Evolutionary conservation across 2,888 invertebrate genomes (phyloP).

Genomic region (Anorthoa munda): DNA sequence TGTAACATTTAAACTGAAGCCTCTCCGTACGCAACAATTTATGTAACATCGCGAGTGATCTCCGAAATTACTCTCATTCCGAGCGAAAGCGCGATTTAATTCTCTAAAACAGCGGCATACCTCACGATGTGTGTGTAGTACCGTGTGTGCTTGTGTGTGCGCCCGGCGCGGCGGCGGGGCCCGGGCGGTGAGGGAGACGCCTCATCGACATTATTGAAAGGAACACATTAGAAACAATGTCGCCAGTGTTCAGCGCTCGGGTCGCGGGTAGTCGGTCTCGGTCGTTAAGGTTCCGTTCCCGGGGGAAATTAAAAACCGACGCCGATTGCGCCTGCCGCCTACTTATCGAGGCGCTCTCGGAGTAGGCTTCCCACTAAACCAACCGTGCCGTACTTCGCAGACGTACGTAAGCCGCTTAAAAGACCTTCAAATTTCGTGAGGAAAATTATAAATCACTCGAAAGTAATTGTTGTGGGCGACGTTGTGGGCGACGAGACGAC

Average conservation of each 20-base stretch:
- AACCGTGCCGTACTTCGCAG: conserved; percentile 1
- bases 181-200: conserved; percentile 6
- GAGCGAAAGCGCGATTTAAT: conserved; percentile 47
- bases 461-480: conserved; percentile 40
- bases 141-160: not conserved
- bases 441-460: conserved; percentile 55
- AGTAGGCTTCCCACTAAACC: conserved; percentile 46
- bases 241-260: conserved; percentile 59
- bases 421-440: conserved; percentile 60
- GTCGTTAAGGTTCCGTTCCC: conserved; percentile 69
- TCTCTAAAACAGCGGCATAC: conserved; percentile 42
- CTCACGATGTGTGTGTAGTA: conserved; percentile 3
- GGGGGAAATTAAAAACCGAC: conserved; percentile 74
- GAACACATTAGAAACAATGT: conserved; percentile 71
- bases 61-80: conserved; percentile 53
- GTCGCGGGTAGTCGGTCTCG: conserved; percentile 52
- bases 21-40: conserved; percentile 46
- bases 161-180: not conserved
- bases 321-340: conserved; percentile 65
- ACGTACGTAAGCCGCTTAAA: conserved; percentile 67
- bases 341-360: conserved; percentile 68
- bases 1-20: conserved; percentile 39
- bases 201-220: conserved; percentile 65
- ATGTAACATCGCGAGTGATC: conserved; percentile 44
- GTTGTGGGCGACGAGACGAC: conserved; percentile 19